These are phyloP conservation scores for Pipistrellus pygmaeus DNA, from an alignment of 2,797 vertebrate genomes.

Conservation along the genomic window DNA sequence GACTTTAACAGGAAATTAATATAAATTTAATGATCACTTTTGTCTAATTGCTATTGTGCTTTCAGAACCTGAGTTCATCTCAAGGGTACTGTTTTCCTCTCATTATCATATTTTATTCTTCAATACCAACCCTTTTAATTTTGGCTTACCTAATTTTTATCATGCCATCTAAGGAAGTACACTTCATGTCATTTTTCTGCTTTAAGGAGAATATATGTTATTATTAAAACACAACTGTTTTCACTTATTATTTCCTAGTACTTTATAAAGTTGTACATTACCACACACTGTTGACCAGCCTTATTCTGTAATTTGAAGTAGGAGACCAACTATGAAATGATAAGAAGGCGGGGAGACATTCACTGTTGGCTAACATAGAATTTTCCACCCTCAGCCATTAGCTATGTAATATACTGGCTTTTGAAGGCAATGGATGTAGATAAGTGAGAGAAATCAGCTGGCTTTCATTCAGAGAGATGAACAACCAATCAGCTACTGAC, in stretches of 20 bases:
- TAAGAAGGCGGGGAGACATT: conserved; percentile 81
- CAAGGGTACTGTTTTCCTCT: conserved; percentile 33
- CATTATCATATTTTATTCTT: conserved; percentile 51
- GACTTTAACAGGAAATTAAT: conserved; percentile 63
- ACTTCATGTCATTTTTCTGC: conserved; percentile 11
- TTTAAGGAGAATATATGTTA: conserved; percentile 15
- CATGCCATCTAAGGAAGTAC: background rate
- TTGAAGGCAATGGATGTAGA: conserved; percentile 90
- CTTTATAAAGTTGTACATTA: conserved; percentile 33
- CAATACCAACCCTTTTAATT: conserved; percentile 26
- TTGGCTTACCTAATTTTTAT: background rate
- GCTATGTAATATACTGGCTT: conserved; percentile 91
- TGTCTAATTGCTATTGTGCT: conserved; percentile 60
- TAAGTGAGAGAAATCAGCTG: conserved; percentile 94
- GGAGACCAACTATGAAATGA: conserved; percentile 71
- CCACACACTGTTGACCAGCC: conserved; percentile 9
- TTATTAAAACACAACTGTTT: conserved; percentile 27
- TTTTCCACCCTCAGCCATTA: conserved; percentile 89
- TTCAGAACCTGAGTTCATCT: conserved; percentile 36
- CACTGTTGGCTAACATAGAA: conserved; percentile 89
- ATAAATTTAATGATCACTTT: conserved; percentile 68
- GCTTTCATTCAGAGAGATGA: conserved; percentile 94
- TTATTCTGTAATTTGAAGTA: conserved; percentile 76
- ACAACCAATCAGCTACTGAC: conserved; percentile 94
- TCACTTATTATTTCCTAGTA: background rate